Evolutionary conservation across 2,888 invertebrate species (phyloP).

Genomic region (Lasioglossum marginatum): DNA sequence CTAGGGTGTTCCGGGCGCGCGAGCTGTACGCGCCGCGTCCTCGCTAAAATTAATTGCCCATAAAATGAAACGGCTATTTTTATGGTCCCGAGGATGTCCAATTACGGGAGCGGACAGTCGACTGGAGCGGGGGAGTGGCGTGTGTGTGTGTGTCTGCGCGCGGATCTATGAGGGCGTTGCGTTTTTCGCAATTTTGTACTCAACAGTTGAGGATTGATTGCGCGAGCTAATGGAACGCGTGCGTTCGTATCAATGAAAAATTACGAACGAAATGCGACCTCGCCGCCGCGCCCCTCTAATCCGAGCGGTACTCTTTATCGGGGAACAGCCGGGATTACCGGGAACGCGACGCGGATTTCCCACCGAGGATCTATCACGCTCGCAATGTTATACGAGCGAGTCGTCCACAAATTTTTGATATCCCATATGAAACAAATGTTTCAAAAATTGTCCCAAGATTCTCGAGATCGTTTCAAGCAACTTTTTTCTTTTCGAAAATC

Average conservation of each 20-base stretch:
- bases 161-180: constrained; percentile 36
- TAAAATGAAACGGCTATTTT: constrained; percentile 82
- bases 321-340: not conserved
- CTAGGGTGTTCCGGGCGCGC: constrained; percentile 26
- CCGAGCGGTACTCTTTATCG: constrained; percentile 21
- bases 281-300: constrained; percentile 10
- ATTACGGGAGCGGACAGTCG: constrained; percentile 71
- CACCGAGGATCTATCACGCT: not conserved
- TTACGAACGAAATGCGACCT: constrained; percentile 30
- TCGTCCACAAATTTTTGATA: no score
- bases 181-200: constrained; percentile 74
- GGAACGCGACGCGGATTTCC: not conserved
- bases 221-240: constrained; percentile 66
- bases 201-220: constrained; percentile 69
- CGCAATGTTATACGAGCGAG: no score
- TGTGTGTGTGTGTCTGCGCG: not conserved
- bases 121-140: not conserved
- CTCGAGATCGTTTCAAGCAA: no score
- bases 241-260: constrained; percentile 56
- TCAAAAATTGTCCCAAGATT: no score
- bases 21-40: constrained; percentile 65
- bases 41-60: constrained; percentile 80
- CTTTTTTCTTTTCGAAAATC: no score
- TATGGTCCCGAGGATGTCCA: constrained; percentile 79
- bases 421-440: no score